Evolutionary conservation across 2,888 invertebrate species (phyloP).

Genomic region (Apoda limacodes): DNA sequence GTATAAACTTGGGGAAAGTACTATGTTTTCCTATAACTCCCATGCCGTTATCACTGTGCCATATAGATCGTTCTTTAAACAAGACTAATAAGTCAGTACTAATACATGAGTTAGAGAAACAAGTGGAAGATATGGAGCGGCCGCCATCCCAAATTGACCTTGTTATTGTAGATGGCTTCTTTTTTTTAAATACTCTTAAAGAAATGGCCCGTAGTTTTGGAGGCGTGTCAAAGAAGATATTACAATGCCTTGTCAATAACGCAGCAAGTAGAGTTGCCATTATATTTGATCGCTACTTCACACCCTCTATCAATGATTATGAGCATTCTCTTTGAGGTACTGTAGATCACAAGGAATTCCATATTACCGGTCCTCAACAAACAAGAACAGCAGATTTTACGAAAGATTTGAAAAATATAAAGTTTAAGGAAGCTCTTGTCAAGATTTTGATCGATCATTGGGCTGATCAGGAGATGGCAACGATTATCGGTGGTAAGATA

Average conservation of each 20-base stretch:
- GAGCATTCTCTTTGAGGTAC: constrained; percentile 3
- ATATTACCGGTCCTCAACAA: constrained; percentile 5
- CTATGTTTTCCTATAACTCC: constrained; percentile 6
- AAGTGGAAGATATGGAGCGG: constrained; percentile 4
- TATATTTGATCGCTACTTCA: background rate
- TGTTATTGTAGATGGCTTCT: constrained; percentile 16
- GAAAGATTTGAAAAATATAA: constrained; percentile 1
- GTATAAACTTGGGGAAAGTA: constrained; percentile 4
- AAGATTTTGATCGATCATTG: constrained; percentile 18
- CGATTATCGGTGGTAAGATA: constrained; percentile 13
- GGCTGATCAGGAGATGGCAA: constrained; percentile 16
- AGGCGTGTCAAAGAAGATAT: constrained; percentile 5
- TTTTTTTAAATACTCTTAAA: constrained; percentile 14
- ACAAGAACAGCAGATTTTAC: constrained; percentile 6
- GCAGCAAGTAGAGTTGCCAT: constrained; percentile 4
- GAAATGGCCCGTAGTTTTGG: constrained; percentile 24
- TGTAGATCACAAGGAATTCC: constrained; percentile 4
- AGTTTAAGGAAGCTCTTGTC: constrained; percentile 1
- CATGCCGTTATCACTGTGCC: constrained; percentile 8
- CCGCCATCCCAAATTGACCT: constrained; percentile 7
- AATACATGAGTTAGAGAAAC: constrained; percentile 5
- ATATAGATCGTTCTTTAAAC: constrained; percentile 10
- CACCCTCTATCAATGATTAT: constrained; percentile 3
- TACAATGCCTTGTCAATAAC: too few relatives aligned
- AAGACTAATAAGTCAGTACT: constrained; percentile 8